Conservation (phyloP, 1,140 invertebrate species). For the Atopsyche davidsoni region DNA sequence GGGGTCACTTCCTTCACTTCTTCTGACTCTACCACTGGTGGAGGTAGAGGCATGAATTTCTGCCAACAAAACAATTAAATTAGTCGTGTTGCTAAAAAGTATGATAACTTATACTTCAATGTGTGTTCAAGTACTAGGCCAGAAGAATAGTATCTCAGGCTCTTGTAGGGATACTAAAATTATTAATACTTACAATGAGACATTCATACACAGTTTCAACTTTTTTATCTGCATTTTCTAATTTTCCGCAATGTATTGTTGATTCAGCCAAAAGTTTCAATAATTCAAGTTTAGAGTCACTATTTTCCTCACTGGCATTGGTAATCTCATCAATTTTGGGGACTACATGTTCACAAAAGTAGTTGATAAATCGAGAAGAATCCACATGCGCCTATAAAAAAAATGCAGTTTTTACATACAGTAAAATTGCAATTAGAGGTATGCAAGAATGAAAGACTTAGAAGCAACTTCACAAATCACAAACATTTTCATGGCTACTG, state of each 20-base stretch:
- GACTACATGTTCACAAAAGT: slow-evolving; percentile 81
- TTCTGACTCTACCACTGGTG: slow-evolving; percentile 53
- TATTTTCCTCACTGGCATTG: slow-evolving; percentile 53
- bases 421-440: no score
- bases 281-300: slow-evolving; percentile 71
- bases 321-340: slow-evolving; percentile 55
- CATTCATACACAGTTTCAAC: slow-evolving; percentile 70
- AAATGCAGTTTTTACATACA: slow-evolving; percentile 31
- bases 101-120: no score
- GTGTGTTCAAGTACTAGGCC: no score
- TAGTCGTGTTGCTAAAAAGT: no score
- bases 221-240: slow-evolving; percentile 69
- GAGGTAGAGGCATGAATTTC: slow-evolving; percentile 75
- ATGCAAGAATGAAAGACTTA: slow-evolving; percentile 10
- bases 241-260: slow-evolving; percentile 63
- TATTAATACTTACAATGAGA: slow-evolving; percentile 68
- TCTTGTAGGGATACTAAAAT: no score
- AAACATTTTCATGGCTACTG: no score
- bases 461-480: background rate
- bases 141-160: no score
- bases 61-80: slow-evolving; percentile 38
- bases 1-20: slow-evolving; percentile 55
- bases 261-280: slow-evolving; percentile 86
- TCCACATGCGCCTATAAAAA: slow-evolving; percentile 74
- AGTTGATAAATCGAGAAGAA: slow-evolving; percentile 79